Evolutionary conservation across 1,140 invertebrate species (phyloP), one percentile per base, ranked within the genome.

Genomic region (Drosophila guanche): DNA sequence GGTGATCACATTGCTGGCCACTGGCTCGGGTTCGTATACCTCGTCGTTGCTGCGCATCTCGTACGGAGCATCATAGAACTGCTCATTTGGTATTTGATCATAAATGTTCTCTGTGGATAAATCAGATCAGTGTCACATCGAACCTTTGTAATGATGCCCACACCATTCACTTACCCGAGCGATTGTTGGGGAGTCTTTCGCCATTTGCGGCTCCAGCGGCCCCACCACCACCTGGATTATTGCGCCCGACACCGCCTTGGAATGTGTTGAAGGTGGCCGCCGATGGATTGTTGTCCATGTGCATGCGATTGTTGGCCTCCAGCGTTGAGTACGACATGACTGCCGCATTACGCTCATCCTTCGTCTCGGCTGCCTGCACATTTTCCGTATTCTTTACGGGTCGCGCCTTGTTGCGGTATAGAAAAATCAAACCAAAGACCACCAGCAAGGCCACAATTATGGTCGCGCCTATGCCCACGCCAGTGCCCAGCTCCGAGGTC

Each of bases 301-400:
- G 68, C 63, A 88, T 67, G 2, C 90, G 68, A 47, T 86, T 91
- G 60, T 90, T 91, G 0, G 86, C 90, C 65, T 91, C 89, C 42
- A 91, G 48, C 0, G 89, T 96, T 8, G 96, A 95, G 79, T 97
- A 97, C 33, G 96, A 96, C 95, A 97, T 96, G 0, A 97, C 96
- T 0, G 96, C 95, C 0, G 96, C 96, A 81, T 95, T 96, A 79
- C 96, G 94, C 76, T 97, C 95, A 91, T 97, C 96, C 90, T 97
- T 97, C 23, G 95, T 92, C 77, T 96, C 95, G 2, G 96, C 96
- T 1, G 95, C 95, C 92, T 97, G 95, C 7, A 97, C 94, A 76
- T 97, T 97, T 90, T 97, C 96, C 0, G 96, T 96, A 80, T 97
- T 97, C 90, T 97, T 97, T 0, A 97, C 95, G 1, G 96, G 95